Evolutionary conservation across 2,888 invertebrate genomes (phyloP).

Genomic region (Merodon equestris): DNA sequence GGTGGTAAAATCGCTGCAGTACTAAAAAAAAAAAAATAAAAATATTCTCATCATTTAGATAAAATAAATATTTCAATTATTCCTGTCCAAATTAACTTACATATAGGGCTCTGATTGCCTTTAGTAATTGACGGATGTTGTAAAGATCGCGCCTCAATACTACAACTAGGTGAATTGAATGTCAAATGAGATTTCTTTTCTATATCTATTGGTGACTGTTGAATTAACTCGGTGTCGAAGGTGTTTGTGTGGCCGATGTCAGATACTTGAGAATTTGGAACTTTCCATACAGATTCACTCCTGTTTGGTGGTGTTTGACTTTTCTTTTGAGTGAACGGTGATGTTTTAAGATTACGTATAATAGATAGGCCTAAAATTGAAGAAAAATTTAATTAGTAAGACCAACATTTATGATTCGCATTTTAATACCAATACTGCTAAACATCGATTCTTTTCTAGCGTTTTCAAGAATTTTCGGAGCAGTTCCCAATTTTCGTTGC

Average conservation of each 20-base stretch:
- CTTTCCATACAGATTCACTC: conserved; percentile 71
- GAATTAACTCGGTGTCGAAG: conserved; percentile 36
- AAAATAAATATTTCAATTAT: background rate
- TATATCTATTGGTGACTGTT: conserved; percentile 55
- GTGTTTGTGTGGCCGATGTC: conserved; percentile 22
- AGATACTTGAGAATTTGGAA: conserved; percentile 45
- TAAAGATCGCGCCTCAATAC: conserved; percentile 68
- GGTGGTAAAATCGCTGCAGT: conserved; percentile 88
- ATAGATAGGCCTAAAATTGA: conserved; percentile 75
- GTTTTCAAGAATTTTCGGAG: conserved; percentile 72
- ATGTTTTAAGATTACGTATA: conserved; percentile 77
- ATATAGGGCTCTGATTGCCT: conserved; percentile 88
- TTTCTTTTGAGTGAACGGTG: conserved; percentile 78
- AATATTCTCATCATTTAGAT: background rate
- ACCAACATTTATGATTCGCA: background rate
- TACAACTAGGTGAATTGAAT: conserved; percentile 69
- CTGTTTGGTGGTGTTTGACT: conserved; percentile 70
- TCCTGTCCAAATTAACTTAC: conserved; percentile 72
- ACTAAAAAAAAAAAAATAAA: conserved; percentile 76
- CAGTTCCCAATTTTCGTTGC: conserved; percentile 76
- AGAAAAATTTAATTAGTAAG: conserved; percentile 4
- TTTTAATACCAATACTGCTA: conserved; percentile 75
- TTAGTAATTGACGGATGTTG: conserved; percentile 76
- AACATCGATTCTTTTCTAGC: conserved; percentile 78
- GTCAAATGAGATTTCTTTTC: conserved; percentile 60